Base-by-base conservation (phyloP, 1,140 invertebrate species). In the Papilio glaucus region DNA sequence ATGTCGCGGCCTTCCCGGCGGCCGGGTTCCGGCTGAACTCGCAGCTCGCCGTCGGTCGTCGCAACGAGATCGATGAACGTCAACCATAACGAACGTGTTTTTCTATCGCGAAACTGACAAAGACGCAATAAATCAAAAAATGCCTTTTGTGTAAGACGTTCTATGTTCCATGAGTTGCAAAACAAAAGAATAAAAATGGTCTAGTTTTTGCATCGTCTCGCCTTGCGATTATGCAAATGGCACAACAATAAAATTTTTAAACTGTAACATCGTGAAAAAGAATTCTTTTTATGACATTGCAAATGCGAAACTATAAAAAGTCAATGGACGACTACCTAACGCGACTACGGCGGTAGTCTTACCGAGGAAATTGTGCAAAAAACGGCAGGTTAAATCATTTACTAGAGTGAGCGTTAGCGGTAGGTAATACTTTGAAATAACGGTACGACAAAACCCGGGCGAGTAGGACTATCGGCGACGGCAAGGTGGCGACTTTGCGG, bases 141-240 rank as follows among this genome's bases (percentile, higher is more conserved):
- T 84, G 84, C 85, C 85, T 86, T 88, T 91, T 91, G 84, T 91
- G 82, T 79, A 90, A 87, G 73, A 74, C 74, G 75, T 78, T 85
- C 79, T 84, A 84, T 84, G 85, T 86, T 86, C 86, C 86, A 78
- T 85, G 77, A 84, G 76, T 79, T 82, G 73, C 81, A 75, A 84
- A 83, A 90, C 84, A 92, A 91, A 84, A 82, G 81, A 85, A 86
- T 80, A 89, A 90, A 92, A 89, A 83, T 77, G 73, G 69, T 80
- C 77, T 72, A 75, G 84, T 90, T 92, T 92, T 91, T 90, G 82
- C 83, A 77, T 74, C 78, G 80, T 81, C 80, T 90, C 78, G 85
- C 85, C 80, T 85, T 84, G 83, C 82, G 86, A 89, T 92, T 91
- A 92, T 92, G 90, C 88, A 92, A 92, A 91, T 92, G 78, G 82